phyloP scores from a whole-genome alignment of 2,888 invertebrate species.

The Limenitis camilla region DNA sequence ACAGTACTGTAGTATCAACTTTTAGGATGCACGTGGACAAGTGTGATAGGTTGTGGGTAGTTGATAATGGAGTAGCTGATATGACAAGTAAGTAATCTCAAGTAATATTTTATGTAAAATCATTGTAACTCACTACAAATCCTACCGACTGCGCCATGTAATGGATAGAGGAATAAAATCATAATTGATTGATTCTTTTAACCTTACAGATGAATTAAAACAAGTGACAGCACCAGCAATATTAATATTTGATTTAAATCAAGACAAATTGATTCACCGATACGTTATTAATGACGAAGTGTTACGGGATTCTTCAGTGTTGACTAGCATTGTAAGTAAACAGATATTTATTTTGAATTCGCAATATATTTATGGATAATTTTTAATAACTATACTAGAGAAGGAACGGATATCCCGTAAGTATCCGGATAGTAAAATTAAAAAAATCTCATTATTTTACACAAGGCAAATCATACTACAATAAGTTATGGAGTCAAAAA shows the following conservation, averaged over 20 bases:
- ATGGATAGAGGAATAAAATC: no score
- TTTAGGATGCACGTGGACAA: constrained; percentile 81
- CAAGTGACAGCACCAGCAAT: constrained; percentile 75
- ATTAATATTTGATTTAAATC: constrained; percentile 80
- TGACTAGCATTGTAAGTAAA: constrained; percentile 80
- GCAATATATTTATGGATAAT: no score
- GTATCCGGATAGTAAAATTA: no score
- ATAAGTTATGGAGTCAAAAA: no score
- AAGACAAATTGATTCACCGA: constrained; percentile 76
- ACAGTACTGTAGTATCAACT: constrained; percentile 78
- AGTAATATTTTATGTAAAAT: background rate
- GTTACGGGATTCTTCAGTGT: constrained; percentile 78
- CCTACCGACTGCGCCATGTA: constrained; percentile 3
- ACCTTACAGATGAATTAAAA: constrained; percentile 64
- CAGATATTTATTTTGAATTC: background rate
- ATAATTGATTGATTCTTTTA: no score
- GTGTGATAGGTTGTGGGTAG: constrained; percentile 84
- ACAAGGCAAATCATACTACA: no score
- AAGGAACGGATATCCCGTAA: no score
- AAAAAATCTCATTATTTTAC: no score
- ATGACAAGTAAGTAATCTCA: constrained; percentile 69
- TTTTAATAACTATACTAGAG: no score
- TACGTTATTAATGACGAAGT: constrained; percentile 76
- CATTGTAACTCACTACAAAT: no score
- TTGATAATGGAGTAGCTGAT: constrained; percentile 83